Percentiles rank a stretch among this genome's conserved stretches.
Conservation (phyloP, 2,113 vertebrate genomes). For the Microtus oregoni region DNA sequence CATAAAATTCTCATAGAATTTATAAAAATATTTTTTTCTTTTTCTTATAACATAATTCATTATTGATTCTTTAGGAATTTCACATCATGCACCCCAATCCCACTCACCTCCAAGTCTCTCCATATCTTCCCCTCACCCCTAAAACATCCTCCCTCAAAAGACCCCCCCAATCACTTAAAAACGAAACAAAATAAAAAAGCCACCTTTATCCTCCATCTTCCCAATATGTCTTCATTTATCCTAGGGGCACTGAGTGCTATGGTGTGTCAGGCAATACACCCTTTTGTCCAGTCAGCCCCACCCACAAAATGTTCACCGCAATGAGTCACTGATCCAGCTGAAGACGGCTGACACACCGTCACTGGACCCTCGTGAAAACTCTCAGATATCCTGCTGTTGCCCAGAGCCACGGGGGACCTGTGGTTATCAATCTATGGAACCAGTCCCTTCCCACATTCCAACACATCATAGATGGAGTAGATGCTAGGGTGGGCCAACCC, state of each 20-base stretch:
- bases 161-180: background rate
- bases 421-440: background rate
- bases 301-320: background rate
- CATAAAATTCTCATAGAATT: background rate
- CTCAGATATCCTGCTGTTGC: background rate
- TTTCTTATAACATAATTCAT: background rate
- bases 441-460: background rate
- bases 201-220: background rate
- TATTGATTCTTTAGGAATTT: background rate
- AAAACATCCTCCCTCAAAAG: background rate
- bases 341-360: background rate
- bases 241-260: background rate
- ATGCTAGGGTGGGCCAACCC: background rate
- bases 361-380: background rate
- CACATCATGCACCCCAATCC: background rate
- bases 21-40: background rate
- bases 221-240: background rate
- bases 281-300: background rate
- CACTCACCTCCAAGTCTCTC: background rate
- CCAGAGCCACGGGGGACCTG: background rate
- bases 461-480: background rate
- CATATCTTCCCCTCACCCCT: background rate
- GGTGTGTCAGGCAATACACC: background rate
- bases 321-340: background rate
- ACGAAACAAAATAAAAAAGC: background rate